Evolutionary conservation across 2,888 invertebrate genomes (phyloP).

Genomic region (Limnephilus marmoratus): DNA sequence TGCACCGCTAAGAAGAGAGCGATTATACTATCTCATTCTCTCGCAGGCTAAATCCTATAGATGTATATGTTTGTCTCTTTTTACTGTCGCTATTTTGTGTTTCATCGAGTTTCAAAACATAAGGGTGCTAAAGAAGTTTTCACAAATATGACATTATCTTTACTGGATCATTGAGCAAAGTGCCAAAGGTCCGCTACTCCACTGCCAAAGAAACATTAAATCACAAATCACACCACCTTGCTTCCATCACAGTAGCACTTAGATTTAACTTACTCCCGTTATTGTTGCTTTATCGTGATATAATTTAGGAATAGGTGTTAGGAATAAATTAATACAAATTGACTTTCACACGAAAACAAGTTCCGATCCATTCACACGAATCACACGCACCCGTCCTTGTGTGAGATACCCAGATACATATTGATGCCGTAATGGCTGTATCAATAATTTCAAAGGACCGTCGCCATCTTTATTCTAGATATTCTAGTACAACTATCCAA

Average conservation of each 20-base stretch:
- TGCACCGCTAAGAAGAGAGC: too few species aligned
- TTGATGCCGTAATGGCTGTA: constrained; percentile 42
- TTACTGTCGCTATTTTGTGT: too few species aligned
- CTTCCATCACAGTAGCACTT: not conserved
- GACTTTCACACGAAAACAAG: constrained; percentile 64
- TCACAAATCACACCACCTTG: constrained; percentile 3
- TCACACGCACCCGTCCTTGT: constrained; percentile 15
- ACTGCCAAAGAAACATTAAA: not conserved
- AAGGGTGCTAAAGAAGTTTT: too few species aligned
- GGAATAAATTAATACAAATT: constrained; percentile 61
- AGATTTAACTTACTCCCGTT: not conserved
- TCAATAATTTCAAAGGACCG: constrained; percentile 29
- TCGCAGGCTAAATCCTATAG: too few species aligned
- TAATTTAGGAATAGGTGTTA: constrained; percentile 33
- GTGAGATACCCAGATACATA: constrained; percentile 45
- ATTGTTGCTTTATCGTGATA: constrained; percentile 33
- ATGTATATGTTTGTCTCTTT: too few species aligned
- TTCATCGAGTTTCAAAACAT: too few species aligned
- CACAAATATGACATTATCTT: too few species aligned
- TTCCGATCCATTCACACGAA: constrained; percentile 55
- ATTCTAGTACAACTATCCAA: constrained; percentile 16
- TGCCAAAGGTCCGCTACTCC: not conserved
- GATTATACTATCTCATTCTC: too few species aligned
- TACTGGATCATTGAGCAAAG: too few species aligned
- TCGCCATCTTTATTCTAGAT: constrained; percentile 35